Base-by-base conservation (phyloP, 2,113 vertebrate genomes). In the Caracal caracal region DNA sequence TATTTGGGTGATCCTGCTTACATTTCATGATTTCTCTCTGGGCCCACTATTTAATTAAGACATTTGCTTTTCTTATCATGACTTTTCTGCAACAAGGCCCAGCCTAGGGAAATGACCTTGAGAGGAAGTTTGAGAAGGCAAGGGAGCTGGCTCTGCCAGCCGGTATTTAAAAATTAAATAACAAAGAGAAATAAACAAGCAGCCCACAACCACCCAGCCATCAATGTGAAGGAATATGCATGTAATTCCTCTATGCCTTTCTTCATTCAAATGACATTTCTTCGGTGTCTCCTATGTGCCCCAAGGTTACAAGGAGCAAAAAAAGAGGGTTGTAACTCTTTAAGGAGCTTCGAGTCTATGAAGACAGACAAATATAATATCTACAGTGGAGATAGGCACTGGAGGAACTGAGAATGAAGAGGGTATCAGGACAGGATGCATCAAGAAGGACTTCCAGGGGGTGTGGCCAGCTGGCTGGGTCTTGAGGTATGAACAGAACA, bases 11-110 rank as follows among this genome's bases (percentile, higher is more conserved):
- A 78, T 49, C 24, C 30, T 73, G 82, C 94, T 89, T 47, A 66
- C 16, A 22, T 73, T 61, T 85, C 43, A 10, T 66, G 76, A 79
- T 93, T 92, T 93, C 51, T 82, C 92, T 75, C 6, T 8, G 51
- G 88, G 49, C 28, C 78, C 59, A 24, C 47, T 78, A 61, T 96
- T 98, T 90, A 95, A 94, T 1, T 43, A 96, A 95, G 63, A 92
- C 84, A 85, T 75, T 96, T 96, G 68, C 51, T 97, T 96, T 97
- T 83, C 96, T 97, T 94, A 93, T 91, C 90, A 3, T 51, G n/a
- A 16, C 33, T 94, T 93, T 93, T 76, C n/a, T 78, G 47, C 70
- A 80, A 59, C 40, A 33, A 88, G 59, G 66, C 40, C 89, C 81
- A 73, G 33, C 20, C 76, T 63, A 71, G 82, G 78, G 68, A 95